Evolutionary conservation across 2,113 vertebrate genomes (phyloP).

Genomic region (Ochotona princeps): DNA sequence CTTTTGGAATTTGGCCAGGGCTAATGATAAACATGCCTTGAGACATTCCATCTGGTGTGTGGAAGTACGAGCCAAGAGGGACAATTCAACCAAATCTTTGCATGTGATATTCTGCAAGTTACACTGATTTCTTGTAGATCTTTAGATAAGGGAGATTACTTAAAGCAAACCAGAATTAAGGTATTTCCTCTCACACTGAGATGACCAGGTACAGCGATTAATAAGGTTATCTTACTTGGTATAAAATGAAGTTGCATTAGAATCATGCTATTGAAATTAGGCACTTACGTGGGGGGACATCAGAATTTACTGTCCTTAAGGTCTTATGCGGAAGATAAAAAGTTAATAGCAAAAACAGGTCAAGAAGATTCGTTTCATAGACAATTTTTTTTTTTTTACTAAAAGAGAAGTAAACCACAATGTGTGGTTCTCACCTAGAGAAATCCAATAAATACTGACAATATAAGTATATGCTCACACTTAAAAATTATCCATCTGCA

Average conservation of each 20-base stretch:
- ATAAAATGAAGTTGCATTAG: neutral
- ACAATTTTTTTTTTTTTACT: neutral
- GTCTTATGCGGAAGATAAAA: neutral
- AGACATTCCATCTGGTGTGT: neutral
- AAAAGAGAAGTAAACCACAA: neutral
- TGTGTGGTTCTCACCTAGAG: neutral
- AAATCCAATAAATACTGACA: neutral
- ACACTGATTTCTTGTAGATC: neutral
- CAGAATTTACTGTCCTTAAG: neutral
- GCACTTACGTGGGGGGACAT: too few relatives aligned
- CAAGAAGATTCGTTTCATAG: neutral
- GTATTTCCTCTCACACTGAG: neutral
- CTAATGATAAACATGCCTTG: neutral
- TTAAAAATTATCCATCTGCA: neutral
- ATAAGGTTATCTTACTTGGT: neutral
- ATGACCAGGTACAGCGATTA: neutral
- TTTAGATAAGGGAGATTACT: neutral
- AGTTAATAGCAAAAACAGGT: neutral
- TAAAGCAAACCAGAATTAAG: neutral
- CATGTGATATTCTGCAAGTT: neutral
- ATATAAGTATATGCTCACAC: neutral
- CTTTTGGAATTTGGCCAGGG: neutral
- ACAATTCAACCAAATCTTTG: neutral
- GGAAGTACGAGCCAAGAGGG: neutral
- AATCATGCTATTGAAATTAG: neutral